Percentiles rank a stretch among this genome's conserved stretches.
Conservation (phyloP, 2,113 vertebrate genomes). For the Corvus moneduloides region DNA sequence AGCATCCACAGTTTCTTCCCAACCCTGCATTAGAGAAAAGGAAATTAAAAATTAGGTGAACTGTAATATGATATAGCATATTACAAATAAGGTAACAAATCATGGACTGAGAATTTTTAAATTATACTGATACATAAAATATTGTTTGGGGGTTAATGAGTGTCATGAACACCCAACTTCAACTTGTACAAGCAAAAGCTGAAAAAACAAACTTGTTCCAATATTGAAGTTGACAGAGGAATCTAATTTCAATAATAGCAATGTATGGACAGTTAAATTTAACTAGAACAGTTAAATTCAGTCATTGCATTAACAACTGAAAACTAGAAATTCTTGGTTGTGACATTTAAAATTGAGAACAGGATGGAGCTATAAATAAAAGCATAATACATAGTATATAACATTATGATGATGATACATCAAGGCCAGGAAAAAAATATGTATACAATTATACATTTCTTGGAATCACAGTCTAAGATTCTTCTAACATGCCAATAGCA, state of each 20-base stretch:
- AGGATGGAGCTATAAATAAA: not conserved
- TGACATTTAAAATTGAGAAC: not conserved
- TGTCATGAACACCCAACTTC: not conserved
- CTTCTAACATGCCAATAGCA: not conserved
- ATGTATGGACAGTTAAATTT: not conserved
- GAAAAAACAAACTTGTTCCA: not conserved
- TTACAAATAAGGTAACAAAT: not conserved
- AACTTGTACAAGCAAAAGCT: not conserved
- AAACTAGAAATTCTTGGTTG: not conserved
- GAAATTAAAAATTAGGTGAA: not conserved
- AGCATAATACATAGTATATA: not conserved
- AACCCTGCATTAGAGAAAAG: slow-evolving; percentile 78
- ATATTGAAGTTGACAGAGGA: not conserved
- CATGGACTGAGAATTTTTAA: not conserved
- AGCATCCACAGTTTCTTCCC: slow-evolving; percentile 95
- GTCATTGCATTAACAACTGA: not conserved
- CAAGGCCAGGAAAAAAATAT: not conserved
- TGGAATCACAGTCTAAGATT: not conserved
- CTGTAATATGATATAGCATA: not conserved
- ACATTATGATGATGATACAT: not conserved
- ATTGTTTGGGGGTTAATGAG: not conserved
- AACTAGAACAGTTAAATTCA: not conserved
- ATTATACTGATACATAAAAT: not conserved
- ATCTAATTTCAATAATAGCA: not conserved
- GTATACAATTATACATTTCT: not conserved